These are phyloP conservation scores for Alouatta palliata DNA, from an alignment of 2,113 vertebrate species.

Conservation along the genomic window DNA sequence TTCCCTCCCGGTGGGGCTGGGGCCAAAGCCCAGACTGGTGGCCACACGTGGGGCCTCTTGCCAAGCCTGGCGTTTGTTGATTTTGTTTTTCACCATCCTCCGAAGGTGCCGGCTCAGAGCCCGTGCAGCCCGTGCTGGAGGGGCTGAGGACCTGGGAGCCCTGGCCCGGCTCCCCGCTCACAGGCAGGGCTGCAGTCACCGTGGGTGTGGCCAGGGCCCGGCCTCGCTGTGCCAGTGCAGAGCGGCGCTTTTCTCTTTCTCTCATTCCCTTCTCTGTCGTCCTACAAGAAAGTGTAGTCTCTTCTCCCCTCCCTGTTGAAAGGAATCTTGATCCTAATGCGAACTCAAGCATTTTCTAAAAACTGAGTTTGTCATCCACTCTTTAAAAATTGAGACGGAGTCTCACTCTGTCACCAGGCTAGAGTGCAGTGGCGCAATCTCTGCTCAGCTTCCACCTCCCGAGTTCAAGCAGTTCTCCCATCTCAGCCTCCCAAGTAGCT, in stretches of 20 bases:
- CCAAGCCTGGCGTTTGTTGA: neutral
- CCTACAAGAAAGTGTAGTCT: rapidly evolving
- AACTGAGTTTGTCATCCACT: no score
- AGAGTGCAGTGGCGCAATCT: no score
- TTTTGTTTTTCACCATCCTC: neutral
- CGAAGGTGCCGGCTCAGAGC: neutral
- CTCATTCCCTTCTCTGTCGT: rapidly evolving
- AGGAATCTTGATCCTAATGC: rapidly evolving
- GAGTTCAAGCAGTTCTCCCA: no score
- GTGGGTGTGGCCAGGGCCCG: neutral
- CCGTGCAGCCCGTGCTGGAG: rapidly evolving
- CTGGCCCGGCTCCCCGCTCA: neutral
- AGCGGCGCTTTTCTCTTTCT: rapidly evolving
- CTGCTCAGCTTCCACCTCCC: no score
- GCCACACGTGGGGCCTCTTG: neutral
- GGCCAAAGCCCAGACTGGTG: neutral
- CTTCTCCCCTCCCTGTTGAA: neutral
- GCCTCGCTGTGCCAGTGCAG: neutral
- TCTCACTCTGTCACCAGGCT: no score
- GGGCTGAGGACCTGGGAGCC: neutral
- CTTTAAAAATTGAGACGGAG: no score
- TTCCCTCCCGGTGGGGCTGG: neutral
- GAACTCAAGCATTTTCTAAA: neutral
- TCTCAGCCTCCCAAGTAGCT: no score
- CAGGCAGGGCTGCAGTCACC: neutral